Percentiles rank a stretch among this genome's conserved stretches.
Conservation (phyloP, 2,888 invertebrate species). For the Synanthedon myopaeformis region DNA sequence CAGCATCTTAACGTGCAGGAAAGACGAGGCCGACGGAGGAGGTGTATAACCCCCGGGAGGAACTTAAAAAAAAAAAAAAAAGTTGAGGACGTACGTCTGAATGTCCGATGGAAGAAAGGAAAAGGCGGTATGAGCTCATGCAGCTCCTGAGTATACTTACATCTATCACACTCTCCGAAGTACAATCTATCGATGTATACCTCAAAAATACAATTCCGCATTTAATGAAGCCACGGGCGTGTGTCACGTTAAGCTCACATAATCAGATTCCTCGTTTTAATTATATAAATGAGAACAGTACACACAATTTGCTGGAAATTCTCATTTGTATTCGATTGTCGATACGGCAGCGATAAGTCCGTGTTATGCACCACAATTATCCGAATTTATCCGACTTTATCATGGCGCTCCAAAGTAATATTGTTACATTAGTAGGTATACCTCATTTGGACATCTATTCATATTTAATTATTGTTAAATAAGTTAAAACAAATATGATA, state of each 20-base stretch:
- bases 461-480: too few species aligned
- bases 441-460: too few species aligned
- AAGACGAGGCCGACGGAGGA: too few species aligned
- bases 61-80: too few species aligned
- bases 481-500: too few species aligned
- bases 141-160: too few species aligned
- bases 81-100: too few species aligned
- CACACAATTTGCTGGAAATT: slow-evolving; percentile 12
- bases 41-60: too few species aligned
- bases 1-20: too few species aligned
- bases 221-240: neutral
- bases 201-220: neutral
- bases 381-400: slow-evolving; percentile 31
- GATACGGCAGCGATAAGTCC: slow-evolving; percentile 29
- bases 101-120: too few species aligned
- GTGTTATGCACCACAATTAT: slow-evolving; percentile 12
- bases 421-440: neutral
- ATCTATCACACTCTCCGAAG: neutral
- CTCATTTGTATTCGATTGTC: slow-evolving; percentile 15
- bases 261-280: slow-evolving; percentile 7
- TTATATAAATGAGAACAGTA: slow-evolving; percentile 3
- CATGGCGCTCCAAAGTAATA: neutral
- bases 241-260: slow-evolving; percentile 3
- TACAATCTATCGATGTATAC: neutral
- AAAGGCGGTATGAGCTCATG: too few species aligned